Percentiles rank a stretch among this genome's conserved stretches.
Conservation (phyloP, 1,140 invertebrate species). For the Gonioctena quinquepunctata region DNA sequence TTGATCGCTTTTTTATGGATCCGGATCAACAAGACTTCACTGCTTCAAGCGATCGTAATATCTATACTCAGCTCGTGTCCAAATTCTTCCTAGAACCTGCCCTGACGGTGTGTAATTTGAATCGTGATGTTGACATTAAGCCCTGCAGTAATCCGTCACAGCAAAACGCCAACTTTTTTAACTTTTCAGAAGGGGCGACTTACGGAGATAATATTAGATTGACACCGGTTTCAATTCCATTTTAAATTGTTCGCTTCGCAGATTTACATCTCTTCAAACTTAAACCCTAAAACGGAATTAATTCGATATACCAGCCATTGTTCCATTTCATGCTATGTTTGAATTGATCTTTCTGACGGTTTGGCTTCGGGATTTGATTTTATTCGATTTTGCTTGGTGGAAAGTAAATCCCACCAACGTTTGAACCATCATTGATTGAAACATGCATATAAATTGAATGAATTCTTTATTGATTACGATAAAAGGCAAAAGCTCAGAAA, state of each 20-base stretch:
- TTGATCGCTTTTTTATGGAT: no score
- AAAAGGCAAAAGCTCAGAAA: no score
- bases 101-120: conserved; percentile 54
- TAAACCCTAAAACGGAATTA: conserved; percentile 47
- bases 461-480: no score
- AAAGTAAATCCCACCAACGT: not conserved
- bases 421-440: no score
- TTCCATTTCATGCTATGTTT: conserved; percentile 10
- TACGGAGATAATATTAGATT: conserved; percentile 47
- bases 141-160: conserved; percentile 52
- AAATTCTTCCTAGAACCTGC: no score
- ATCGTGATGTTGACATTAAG: conserved; percentile 55
- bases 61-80: no score
- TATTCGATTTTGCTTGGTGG: not conserved
- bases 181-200: conserved; percentile 39
- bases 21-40: no score
- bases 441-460: no score
- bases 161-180: conserved; percentile 48
- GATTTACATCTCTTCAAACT: conserved; percentile 45
- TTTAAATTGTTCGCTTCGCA: conserved; percentile 50
- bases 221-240: conserved; percentile 53
- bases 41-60: no score
- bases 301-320: conserved; percentile 43
- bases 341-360: conserved; percentile 14
- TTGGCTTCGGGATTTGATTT: not conserved